Base-by-base conservation (phyloP, 2,888 invertebrate genomes). In the Brachyopa scutellaris region DNA sequence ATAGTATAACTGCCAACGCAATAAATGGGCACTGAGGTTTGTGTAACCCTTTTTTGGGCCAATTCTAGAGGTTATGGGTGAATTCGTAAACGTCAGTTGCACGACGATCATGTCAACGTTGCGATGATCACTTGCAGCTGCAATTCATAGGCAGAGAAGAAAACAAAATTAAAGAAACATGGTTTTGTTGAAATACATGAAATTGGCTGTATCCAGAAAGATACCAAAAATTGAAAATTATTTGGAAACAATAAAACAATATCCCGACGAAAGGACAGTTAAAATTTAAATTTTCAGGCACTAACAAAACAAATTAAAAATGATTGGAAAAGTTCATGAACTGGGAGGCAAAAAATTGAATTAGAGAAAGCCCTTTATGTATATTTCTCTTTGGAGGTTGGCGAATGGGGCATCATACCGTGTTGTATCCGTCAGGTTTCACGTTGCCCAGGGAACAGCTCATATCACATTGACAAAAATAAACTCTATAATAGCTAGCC, bases 231-330 rank as follows among this genome's bases (percentile, higher is more conserved):
- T 11, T 45, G 19, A 23, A 45, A 45, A 45, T 23, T 45, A 45
- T 45, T 45, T 45, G 45, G n/a, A 23, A n/a, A 45, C 19, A 45
- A 45, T 23, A 45, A 45, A 45, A 21, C 45, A 11, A 4, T 11
- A 11, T 7, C 1, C 11, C 11, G 4, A 36, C 36, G n/a, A 9
- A 36, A 11, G n/a, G 36, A 1, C 1, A 11, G n/a, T 11, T 21
- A 19, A 45, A 45, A 45, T 23, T 45, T 9, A 40, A 40, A 40
- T 21, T 45, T 45, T 45, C 45, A 45, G 45, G 21, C 45, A 45
- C 23, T 45, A 19, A 45, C n/a, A 19, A 9, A 45, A 13, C 45
- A 45, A 45, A 45, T 45, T 45, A 23, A n/a, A 21, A 45, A 45
- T 23, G 45, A 45, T 21, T 45, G 45, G 45, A 21, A 45, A 45